These are phyloP conservation scores for Antennarius striatus DNA, from an alignment of 2,113 vertebrate species.

Conservation along the genomic window DNA sequence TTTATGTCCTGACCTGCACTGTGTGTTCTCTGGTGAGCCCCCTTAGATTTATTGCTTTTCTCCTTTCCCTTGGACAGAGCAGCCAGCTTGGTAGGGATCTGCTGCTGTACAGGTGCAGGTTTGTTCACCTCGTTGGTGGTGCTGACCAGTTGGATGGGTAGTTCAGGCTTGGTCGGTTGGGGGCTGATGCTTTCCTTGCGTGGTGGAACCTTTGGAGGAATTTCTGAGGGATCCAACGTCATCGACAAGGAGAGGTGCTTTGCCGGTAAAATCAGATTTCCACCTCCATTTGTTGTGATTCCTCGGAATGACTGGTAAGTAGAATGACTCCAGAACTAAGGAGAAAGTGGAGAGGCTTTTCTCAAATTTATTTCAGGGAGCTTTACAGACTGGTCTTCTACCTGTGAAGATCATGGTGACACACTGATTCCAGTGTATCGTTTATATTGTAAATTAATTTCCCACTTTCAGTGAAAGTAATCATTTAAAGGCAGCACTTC, in stretches of 20 bases:
- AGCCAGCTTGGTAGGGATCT: conserved; percentile 93
- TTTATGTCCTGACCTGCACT: conserved; percentile 82
- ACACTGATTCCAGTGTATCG: too few species aligned
- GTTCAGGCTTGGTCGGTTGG: conserved; percentile 74
- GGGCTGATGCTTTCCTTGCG: conserved; percentile 83
- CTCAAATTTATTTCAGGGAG: neutral
- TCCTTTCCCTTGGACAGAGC: conserved; percentile 84
- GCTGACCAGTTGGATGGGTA: conserved; percentile 88
- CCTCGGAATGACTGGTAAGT: conserved; percentile 79
- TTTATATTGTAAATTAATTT: too few species aligned
- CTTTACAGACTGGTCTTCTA: neutral
- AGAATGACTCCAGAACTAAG: conserved; percentile 31
- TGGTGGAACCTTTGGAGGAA: conserved; percentile 77
- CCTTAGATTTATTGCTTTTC: conserved; percentile 78
- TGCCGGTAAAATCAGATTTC: neutral
- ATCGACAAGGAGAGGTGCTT: conserved; percentile 43
- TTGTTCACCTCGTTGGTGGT: conserved; percentile 89
- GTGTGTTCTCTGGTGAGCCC: conserved; percentile 85
- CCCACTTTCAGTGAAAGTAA: too few species aligned
- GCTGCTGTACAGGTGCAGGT: conserved; percentile 83
- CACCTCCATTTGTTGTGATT: conserved; percentile 61
- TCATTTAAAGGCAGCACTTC: too few species aligned
- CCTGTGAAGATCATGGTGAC: too few species aligned
- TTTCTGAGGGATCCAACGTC: conserved; percentile 66
- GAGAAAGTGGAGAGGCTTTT: neutral